Evolutionary conservation across 37 sponge, comb jelly and placozoan species (phyloP), one percentile per base, ranked within the genome.

Genomic region (Haliclona indistincta): DNA sequence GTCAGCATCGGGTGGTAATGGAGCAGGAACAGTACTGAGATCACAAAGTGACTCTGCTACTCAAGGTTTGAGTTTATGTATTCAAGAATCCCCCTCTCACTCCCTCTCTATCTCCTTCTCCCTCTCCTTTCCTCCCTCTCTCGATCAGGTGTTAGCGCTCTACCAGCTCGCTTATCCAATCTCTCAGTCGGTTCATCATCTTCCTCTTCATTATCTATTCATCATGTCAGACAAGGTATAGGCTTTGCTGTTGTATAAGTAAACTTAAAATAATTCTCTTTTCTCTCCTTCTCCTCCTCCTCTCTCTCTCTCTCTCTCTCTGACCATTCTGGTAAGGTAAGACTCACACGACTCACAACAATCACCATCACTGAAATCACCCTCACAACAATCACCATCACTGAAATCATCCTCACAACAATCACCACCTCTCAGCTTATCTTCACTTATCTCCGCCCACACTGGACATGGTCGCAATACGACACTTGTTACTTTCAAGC

Each of bases 1-100:
- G 2, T 55, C 75, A 32, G 41, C 83, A 1, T 56, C 42, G 15
- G 71, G 61, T 32, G 53, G 25, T 25, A 77, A 55, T 77, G 65
- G 60, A 30, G 64, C 53, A 38, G 38, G n/a, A 1, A 1, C 70
- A 42, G 36, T 22, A 30, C 19, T 30, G 4, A 56, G 49, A 63
- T 26, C 20, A 23, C 52, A 42, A 29, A 20, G 17, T 3, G 52
- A 30, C 35, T 54, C 25, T 42, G 32, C 62, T 19, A 25, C 30
- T 38, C 4, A 7, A 19, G 8, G 42, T 15, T 5, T 54, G 10
- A 34, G 36, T 53, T 8, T 11, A 20, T 3, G 51, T 68, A 10
- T 44, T 15, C 13, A n/a, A n/a, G n/a, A n/a, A n/a, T n/a, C n/a
- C 72, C 55, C 38, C 72, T 51, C 55, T 20, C 55, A 54, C 55